Base-by-base conservation (phyloP, 2,888 invertebrate species). In the Allophyes oxyacanthae region DNA sequence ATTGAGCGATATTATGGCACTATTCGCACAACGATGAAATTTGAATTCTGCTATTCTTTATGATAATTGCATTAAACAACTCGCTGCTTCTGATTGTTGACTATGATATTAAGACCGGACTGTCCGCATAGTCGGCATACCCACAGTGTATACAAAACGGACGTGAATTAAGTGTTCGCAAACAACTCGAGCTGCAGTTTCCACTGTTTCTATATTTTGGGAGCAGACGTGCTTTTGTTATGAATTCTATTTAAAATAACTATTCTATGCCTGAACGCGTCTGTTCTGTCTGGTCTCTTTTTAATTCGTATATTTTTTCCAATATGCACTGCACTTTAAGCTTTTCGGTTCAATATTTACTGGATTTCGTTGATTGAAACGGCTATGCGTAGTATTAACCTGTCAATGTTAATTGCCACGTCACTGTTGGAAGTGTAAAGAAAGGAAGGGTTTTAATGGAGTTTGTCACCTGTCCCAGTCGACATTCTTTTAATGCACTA, bases 181-280 rank as follows among this genome's bases (percentile, higher is more conserved):
- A 72, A 68, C 50, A 69, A 59, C 36, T 40, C 15, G 20, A 11
- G 32, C 33, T 45, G 48, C 54, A 55, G 36, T 50, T 69, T 65
- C 46, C 44, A 51, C 11, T 32, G 11, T 54, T 56, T 36, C 30
- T 7, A n/a, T 33, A 11, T 28, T 42, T 46, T 46, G 10, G 2
- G n/a, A 15, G 34, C 13, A 6, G 25, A 30, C 13, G 25, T 11
- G 11, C 10, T 11, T 25, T 32, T 28, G 13, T 8, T 1, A 30
- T 30, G 26, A 11, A 41, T 15, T 28, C 8, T 1, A 28, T 28
- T 2, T 8, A 28, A 8, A 28, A 14, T 30, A 14, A 33, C 14
- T 44, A 53, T 38, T 33, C 11, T 42, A 20, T 34, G 41, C 6
- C 11, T 32, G 14, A 28, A 11, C 11, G 25, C 25, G 2, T 20